A percentile compares a stretch with the other conserved stretches of the same genome.
phyloP scores from a whole-genome alignment of 1,140 invertebrate genomes.

The Ridgeia piscesae region DNA sequence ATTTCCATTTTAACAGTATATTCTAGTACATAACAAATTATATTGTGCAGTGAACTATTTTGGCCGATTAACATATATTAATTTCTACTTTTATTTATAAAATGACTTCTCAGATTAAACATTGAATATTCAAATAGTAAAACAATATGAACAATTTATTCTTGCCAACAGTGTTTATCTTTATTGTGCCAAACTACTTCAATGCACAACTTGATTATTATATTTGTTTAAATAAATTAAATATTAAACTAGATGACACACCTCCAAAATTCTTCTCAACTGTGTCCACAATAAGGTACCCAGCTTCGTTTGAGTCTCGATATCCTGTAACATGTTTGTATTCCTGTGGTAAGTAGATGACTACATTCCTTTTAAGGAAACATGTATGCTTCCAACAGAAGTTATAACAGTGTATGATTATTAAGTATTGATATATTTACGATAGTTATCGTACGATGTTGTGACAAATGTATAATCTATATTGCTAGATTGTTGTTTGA shows the following conservation, averaged over 20 bases:
- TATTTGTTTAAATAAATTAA: too few species aligned
- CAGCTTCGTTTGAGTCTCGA: not conserved
- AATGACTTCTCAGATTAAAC: too few species aligned
- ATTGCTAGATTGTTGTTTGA: not conserved
- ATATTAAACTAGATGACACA: not conserved
- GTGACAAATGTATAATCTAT: not conserved
- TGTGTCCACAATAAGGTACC: not conserved
- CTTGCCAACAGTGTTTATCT: too few species aligned
- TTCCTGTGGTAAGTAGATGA: not conserved
- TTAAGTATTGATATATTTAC: not conserved
- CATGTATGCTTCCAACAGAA: not conserved
- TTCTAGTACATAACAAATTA: too few species aligned
- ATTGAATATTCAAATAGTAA: too few species aligned
- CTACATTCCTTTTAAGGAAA: not conserved
- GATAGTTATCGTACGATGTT: not conserved
- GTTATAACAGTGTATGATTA: not conserved
- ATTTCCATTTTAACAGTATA: too few species aligned
- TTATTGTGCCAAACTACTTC: too few species aligned
- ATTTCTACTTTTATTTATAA: too few species aligned
- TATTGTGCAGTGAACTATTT: too few species aligned
- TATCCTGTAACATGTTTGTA: not conserved
- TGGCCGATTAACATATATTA: too few species aligned
- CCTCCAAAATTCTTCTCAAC: not conserved
- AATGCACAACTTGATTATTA: too few species aligned
- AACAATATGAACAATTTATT: too few species aligned